Conservation (phyloP, 2,113 vertebrate species). For the Pterocles burchelli region DNA sequence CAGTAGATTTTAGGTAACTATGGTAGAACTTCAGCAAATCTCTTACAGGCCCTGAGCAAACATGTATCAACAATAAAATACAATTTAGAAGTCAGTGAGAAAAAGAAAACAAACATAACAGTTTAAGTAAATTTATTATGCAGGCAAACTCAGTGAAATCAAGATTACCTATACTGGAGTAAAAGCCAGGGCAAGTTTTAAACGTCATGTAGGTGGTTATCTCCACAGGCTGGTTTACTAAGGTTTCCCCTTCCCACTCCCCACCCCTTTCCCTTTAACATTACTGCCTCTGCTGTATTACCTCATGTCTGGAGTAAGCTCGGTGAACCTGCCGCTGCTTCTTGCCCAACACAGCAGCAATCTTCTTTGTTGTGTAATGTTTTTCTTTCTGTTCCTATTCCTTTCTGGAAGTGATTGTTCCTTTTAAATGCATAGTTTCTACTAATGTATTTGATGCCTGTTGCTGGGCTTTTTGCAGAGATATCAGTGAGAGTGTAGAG, state of each 20-base stretch:
- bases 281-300: not conserved
- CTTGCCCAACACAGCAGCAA: not conserved
- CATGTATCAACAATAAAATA: not conserved
- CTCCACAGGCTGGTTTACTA: not conserved
- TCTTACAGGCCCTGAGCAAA: not conserved
- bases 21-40: not conserved
- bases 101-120: not conserved
- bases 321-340: not conserved
- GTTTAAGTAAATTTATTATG: not conserved
- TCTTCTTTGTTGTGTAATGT: not conserved
- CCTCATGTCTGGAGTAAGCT: not conserved
- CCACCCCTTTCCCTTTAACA: not conserved
- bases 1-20: not conserved
- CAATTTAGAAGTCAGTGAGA: not conserved
- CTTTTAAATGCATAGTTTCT: not conserved
- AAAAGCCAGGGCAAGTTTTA: not conserved
- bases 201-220: not conserved
- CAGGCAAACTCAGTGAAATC: not conserved
- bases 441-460: not conserved
- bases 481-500: not conserved
- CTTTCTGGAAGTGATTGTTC: not conserved
- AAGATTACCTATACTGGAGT: not conserved
- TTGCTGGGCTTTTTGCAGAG: not conserved
- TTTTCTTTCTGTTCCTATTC: not conserved
- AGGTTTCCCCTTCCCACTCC: not conserved